Conservation (phyloP, 2,888 invertebrate genomes). For the Coleophora flavipennella region DNA sequence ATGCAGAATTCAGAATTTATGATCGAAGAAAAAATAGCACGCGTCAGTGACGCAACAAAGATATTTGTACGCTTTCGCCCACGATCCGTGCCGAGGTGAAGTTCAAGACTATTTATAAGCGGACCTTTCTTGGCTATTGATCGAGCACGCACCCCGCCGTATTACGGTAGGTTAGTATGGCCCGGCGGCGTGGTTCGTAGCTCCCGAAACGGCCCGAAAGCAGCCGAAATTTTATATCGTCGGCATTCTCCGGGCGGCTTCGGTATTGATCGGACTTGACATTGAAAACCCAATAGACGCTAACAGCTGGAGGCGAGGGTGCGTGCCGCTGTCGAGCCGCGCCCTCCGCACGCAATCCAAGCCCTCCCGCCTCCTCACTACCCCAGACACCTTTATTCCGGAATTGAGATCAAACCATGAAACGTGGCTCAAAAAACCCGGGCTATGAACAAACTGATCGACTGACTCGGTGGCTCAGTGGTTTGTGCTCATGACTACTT, state of each 20-base stretch:
- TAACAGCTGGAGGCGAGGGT: constrained; percentile 65
- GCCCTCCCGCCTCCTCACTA: constrained; percentile 5
- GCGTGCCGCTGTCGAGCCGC: constrained; percentile 30
- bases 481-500: too few species aligned
- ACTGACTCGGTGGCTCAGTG: too few species aligned
- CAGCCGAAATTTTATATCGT: constrained; percentile 68
- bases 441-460: background rate
- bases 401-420: background rate
- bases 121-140: constrained; percentile 63
- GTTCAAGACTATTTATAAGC: constrained; percentile 71
- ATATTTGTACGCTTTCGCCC: constrained; percentile 53
- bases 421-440: background rate
- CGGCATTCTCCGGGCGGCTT: constrained; percentile 60
- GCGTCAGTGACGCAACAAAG: constrained; percentile 34
- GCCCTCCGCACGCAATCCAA: constrained; percentile 44
- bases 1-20: too few species aligned
- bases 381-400: constrained; percentile 2
- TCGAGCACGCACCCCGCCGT: constrained; percentile 63
- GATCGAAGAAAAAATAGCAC: constrained; percentile 8
- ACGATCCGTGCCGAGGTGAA: constrained; percentile 56
- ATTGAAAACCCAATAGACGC: constrained; percentile 68
- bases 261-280: constrained; percentile 73
- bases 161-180: constrained; percentile 72
- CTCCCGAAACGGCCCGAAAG: constrained; percentile 63
- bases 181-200: constrained; percentile 43